A percentile compares a stretch with the other conserved stretches of the same genome.
Conservation (phyloP, 2,797 vertebrate genomes). For the Alca torda region DNA sequence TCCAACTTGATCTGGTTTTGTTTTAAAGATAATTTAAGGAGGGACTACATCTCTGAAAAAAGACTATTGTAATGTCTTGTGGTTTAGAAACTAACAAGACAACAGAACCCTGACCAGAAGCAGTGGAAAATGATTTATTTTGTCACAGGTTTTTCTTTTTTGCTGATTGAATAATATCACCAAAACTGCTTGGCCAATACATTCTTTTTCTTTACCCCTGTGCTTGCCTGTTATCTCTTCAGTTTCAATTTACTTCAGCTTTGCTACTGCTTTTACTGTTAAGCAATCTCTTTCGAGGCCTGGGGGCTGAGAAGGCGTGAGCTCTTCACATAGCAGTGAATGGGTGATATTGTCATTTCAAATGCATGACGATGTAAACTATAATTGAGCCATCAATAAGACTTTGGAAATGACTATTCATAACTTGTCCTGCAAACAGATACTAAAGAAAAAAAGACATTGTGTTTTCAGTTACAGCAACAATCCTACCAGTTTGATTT, state of each 20-base stretch:
- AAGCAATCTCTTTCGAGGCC: not conserved
- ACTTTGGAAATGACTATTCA: conserved; percentile 1
- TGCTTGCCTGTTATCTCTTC: not conserved
- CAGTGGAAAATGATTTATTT: not conserved
- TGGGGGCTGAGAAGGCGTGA: not conserved
- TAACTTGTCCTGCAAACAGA: not conserved
- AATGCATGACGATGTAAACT: not conserved
- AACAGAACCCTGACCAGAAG: not conserved
- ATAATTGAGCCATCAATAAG: conserved; percentile 22
- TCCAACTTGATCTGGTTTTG: not conserved
- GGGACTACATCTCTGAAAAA: not conserved
- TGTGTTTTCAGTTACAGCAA: not conserved
- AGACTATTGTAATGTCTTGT: not conserved
- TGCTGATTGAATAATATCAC: not conserved
- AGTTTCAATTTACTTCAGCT: not conserved
- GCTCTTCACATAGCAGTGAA: conserved; percentile 3
- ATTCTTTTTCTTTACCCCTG: not conserved
- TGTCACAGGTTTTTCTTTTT: not conserved
- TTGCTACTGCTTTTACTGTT: not conserved
- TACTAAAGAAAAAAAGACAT: not conserved
- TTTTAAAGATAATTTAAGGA: not conserved
- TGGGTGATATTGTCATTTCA: not conserved
- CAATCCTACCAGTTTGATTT: not conserved
- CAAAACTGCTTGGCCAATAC: not conserved
- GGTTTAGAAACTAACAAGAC: not conserved